Base-by-base conservation (phyloP, 2,113 vertebrate genomes). In the Melozone crissalis region DNA sequence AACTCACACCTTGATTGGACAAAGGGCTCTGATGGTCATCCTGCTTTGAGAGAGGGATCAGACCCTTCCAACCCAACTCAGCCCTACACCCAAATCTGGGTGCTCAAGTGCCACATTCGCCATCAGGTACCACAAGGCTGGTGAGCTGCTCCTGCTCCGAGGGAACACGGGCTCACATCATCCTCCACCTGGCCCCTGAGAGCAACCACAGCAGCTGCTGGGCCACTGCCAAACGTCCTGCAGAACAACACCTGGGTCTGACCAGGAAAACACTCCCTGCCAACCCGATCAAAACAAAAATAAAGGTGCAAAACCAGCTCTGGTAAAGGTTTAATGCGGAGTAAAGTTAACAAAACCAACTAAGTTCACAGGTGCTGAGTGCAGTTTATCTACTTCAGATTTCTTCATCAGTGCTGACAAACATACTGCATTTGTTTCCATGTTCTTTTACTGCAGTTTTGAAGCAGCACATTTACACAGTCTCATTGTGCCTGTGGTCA, bases 141-240 rank as follows among this genome's bases (percentile, higher is more conserved):
- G 19, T 1, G 63, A 80, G 28, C 17, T 52, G 67, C 65, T 39
- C 26, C 33, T 21, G 15, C 2, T 27, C 15, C 58, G 22, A 30
- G 37, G 52, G 46, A 18, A 24, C 2, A 0, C 5, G 4, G 52
- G 59, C 65, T 65, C 54, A 28, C 11, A 1, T 2, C 1, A 24
- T 9, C 24, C 6, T 18, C 52, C 39, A 13, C 12, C 31, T 4
- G 49, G 55, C 65, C 41, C 59, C 49, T 3, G 15, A 11, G 0
- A 13, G 10, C 52, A 51, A 6, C 23, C 15, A 13, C 5, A 57
- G 44, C 8, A 1, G 6, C 67, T 63, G 7, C 43, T 1, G 31
- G 55, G 18, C 52, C 57, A 11, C 0, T 4, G 83, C 67, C 84
- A 80, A 58, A 83, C 27, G 31, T 33, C 84, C 69, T 18, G 37